Conservation (phyloP, 2,888 invertebrate genomes). For the Oxyscelio sp. region DNA sequence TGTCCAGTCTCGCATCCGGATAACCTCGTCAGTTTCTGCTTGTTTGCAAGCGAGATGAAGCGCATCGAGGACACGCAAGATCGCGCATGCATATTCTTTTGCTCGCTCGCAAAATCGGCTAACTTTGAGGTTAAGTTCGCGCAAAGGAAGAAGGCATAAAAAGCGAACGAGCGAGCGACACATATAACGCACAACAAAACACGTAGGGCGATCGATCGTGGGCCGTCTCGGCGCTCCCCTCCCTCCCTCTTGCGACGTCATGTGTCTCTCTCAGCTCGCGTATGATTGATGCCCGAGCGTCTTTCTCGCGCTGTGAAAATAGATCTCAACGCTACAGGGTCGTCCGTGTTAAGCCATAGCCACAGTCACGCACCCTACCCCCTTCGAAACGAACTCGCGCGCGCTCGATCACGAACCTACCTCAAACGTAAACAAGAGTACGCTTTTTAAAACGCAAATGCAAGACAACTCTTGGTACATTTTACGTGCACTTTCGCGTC, state of each 20-base stretch:
- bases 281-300: slow-evolving; percentile 41
- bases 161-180: slow-evolving; percentile 40
- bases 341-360: slow-evolving; percentile 66
- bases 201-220: slow-evolving; percentile 64
- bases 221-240: slow-evolving; percentile 54
- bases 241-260: slow-evolving; percentile 12
- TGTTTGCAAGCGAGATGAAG: slow-evolving; percentile 74
- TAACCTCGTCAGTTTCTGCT: slow-evolving; percentile 73
- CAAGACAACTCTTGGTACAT: not conserved
- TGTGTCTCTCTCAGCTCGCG: slow-evolving; percentile 44
- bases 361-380: slow-evolving; percentile 71
- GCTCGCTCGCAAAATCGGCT: slow-evolving; percentile 21
- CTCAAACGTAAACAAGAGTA: slow-evolving; percentile 74
- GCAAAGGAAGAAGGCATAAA: slow-evolving; percentile 48
- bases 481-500: slow-evolving; percentile 20
- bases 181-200: slow-evolving; percentile 65
- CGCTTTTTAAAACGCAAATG: slow-evolving; percentile 60
- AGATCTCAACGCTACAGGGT: slow-evolving; percentile 72
- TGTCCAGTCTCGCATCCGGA: slow-evolving; percentile 68
- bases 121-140: slow-evolving; percentile 66
- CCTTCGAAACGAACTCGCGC: slow-evolving; percentile 65
- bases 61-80: slow-evolving; percentile 76
- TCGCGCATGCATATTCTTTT: slow-evolving; percentile 61
- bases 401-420: slow-evolving; percentile 75
- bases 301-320: slow-evolving; percentile 69